These are phyloP conservation scores for Creontiades dilutus DNA, from an alignment of 2,888 invertebrate genomes.

Conservation along the genomic window DNA sequence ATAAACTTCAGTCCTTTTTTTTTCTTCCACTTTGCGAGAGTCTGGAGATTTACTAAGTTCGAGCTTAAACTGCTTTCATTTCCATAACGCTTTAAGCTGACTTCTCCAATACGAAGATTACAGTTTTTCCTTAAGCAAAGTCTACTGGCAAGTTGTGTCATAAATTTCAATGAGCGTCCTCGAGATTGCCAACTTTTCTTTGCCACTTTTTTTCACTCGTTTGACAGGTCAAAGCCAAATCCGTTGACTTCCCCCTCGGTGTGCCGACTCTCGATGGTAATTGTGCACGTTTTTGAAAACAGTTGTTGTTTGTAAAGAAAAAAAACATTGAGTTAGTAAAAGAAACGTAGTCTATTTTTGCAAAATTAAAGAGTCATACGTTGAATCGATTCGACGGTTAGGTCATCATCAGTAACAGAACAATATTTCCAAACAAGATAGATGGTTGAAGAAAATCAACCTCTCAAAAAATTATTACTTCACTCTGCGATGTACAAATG, in stretches of 20 bases:
- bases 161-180: conserved; percentile 60
- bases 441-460: too few relatives aligned
- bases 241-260: neutral
- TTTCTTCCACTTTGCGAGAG: conserved; percentile 27
- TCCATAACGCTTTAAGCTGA: conserved; percentile 60
- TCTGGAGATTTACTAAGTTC: conserved; percentile 54
- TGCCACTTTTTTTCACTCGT: conserved; percentile 49
- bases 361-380: too few relatives aligned
- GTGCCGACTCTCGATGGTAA: too few relatives aligned
- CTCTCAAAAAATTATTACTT: too few relatives aligned
- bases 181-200: neutral
- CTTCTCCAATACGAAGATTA: conserved; percentile 65
- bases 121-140: conserved; percentile 56
- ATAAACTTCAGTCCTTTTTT: conserved; percentile 43
- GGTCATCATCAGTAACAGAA: too few relatives aligned
- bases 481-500: too few relatives aligned
- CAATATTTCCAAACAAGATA: too few relatives aligned
- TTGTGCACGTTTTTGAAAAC: too few relatives aligned
- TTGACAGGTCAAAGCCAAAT: conserved; percentile 41
- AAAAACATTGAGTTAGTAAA: too few relatives aligned
- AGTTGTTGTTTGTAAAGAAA: too few relatives aligned
- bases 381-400: too few relatives aligned
- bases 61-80: conserved; percentile 62
- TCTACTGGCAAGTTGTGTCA: conserved; percentile 60
- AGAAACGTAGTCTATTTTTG: too few relatives aligned